Percentiles rank a stretch among this genome's conserved stretches.
Conservation (phyloP, 2,888 invertebrate species). For the Pseudoips prasinana region DNA sequence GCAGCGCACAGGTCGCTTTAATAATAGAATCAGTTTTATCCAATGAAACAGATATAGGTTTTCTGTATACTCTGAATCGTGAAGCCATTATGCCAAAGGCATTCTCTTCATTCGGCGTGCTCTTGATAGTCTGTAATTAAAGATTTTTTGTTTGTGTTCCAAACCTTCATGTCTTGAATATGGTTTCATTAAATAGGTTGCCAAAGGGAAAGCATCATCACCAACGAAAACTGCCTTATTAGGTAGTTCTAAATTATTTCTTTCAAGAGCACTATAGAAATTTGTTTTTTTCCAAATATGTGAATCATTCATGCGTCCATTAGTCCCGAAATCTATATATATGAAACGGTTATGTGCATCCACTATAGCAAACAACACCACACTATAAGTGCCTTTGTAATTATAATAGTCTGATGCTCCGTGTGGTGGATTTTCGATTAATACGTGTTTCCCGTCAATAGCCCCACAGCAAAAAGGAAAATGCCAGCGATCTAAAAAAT, state of each 20-base stretch:
- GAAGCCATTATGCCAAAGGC: too few relatives aligned
- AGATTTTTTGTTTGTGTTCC: not conserved
- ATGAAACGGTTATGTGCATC: conserved; percentile 20
- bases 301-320: conserved; percentile 23
- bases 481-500: conserved; percentile 33
- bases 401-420: conserved; percentile 25
- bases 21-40: conserved; percentile 8
- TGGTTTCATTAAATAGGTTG: conserved; percentile 2
- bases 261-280: conserved; percentile 27
- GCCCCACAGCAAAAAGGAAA: conserved; percentile 20
- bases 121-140: conserved; percentile 4
- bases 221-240: not conserved
- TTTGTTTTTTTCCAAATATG: conserved; percentile 24
- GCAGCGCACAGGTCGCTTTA: conserved; percentile 9
- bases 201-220: not conserved
- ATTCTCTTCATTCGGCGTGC: conserved; percentile 1
- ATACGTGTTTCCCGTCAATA: conserved; percentile 17
- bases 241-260: conserved; percentile 21
- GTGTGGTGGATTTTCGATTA: conserved; percentile 15
- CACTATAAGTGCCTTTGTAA: conserved; percentile 22
- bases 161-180: not conserved
- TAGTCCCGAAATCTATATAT: conserved; percentile 26
- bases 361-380: conserved; percentile 19
- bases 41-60: not conserved
- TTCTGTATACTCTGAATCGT: conserved; percentile 6